Conservation (phyloP, 2,797 vertebrate genomes). For the Fistularia commersonii region DNA sequence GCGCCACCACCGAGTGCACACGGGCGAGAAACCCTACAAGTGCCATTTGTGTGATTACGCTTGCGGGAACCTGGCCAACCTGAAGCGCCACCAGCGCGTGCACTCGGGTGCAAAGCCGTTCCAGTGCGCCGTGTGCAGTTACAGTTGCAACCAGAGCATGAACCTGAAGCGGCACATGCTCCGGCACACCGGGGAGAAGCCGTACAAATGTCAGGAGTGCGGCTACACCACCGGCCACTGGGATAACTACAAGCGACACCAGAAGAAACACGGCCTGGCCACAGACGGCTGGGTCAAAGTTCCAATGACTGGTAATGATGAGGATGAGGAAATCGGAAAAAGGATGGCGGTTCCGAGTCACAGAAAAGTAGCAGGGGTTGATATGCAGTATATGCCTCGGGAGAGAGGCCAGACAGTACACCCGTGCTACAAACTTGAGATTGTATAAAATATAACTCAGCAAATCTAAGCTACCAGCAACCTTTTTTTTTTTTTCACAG, state of each 20-base stretch:
- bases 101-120: constrained; percentile 97
- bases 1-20: constrained; percentile 94
- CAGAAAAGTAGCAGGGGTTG: constrained; percentile 48
- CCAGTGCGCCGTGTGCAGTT: constrained; percentile 90
- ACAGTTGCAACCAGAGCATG: constrained; percentile 99
- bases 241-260: constrained; percentile 99
- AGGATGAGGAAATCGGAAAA: constrained; percentile 50
- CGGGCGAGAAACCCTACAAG: constrained; percentile 95
- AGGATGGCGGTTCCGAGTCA: constrained; percentile 39
- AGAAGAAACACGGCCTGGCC: constrained; percentile 92
- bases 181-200: constrained; percentile 93
- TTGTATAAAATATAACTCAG: constrained; percentile 42
- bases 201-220: constrained; percentile 91
- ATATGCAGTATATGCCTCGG: constrained; percentile 66
- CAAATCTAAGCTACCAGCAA: constrained; percentile 7
- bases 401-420: constrained; percentile 50
- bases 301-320: constrained; percentile 49
- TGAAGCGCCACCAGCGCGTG: constrained; percentile 94
- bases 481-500: constrained; percentile 30
- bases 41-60: constrained; percentile 95
- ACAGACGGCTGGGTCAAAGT: constrained; percentile 83
- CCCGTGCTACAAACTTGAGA: constrained; percentile 67
- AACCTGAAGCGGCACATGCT: constrained; percentile 99
- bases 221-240: constrained; percentile 96
- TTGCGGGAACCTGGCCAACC: constrained; percentile 96